These are phyloP conservation scores for Notodonta dromedarius DNA, from an alignment of 2,888 invertebrate species.

Conservation along the genomic window DNA sequence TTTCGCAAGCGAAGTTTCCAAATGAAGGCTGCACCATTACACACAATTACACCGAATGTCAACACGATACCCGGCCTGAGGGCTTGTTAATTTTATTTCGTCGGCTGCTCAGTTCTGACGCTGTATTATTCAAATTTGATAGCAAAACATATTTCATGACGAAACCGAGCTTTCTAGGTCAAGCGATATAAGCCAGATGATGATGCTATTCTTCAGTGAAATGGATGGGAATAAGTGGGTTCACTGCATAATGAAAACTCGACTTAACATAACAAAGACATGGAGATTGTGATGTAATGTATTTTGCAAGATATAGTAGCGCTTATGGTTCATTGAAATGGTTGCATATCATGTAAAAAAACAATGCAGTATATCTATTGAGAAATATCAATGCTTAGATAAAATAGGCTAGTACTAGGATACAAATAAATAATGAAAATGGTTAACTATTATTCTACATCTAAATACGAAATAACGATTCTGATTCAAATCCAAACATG, in stretches of 20 bases:
- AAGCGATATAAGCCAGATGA: slow-evolving; percentile 37
- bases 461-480: too few relatives aligned
- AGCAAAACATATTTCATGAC: slow-evolving; percentile 68
- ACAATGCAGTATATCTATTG: too few relatives aligned
- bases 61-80: slow-evolving; percentile 45
- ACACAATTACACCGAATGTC: slow-evolving; percentile 54
- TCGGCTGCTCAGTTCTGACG: slow-evolving; percentile 32
- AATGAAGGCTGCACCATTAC: slow-evolving; percentile 27
- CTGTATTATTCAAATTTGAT: slow-evolving; percentile 67
- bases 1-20: too few relatives aligned
- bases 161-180: slow-evolving; percentile 60
- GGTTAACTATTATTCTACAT: too few relatives aligned
- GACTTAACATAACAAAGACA: slow-evolving; percentile 37
- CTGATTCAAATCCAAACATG: not conserved
- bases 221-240: slow-evolving; percentile 43
- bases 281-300: slow-evolving; percentile 11
- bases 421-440: too few relatives aligned
- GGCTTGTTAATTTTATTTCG: slow-evolving; percentile 58
- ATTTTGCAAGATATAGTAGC: not conserved
- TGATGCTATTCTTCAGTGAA: slow-evolving; percentile 35
- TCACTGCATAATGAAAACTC: slow-evolving; percentile 38
- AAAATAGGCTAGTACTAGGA: too few relatives aligned
- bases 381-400: too few relatives aligned
- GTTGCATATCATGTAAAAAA: too few relatives aligned
- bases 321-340: not conserved